These are phyloP conservation scores for Promerops cafer DNA, from an alignment of 2,113 vertebrate genomes.

Conservation along the genomic window DNA sequence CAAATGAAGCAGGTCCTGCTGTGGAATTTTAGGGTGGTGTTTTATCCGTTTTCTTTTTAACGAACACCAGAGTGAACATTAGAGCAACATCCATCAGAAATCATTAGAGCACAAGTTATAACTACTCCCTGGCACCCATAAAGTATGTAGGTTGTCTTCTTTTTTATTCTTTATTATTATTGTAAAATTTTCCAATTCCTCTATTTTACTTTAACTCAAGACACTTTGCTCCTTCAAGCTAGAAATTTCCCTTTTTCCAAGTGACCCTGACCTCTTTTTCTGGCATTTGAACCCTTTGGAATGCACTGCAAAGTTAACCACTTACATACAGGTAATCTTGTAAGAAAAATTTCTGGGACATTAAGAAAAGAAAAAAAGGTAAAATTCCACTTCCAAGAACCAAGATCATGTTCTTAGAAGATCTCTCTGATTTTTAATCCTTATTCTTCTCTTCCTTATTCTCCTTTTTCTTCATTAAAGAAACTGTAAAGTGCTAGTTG, in stretches of 20 bases:
- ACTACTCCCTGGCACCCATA: slow-evolving; percentile 13
- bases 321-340: background rate
- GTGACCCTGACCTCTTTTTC: background rate
- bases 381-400: background rate
- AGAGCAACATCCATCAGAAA: slow-evolving; percentile 35
- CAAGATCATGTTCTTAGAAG: background rate
- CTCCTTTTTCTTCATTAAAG: background rate
- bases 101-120: slow-evolving; percentile 25
- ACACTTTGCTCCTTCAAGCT: background rate
- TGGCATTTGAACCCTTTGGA: background rate
- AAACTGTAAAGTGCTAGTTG: background rate
- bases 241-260: slow-evolving; percentile 16
- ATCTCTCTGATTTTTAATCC: background rate
- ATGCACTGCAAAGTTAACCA: background rate
- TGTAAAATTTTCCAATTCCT: background rate
- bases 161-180: background rate
- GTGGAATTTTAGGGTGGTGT: slow-evolving; percentile 2
- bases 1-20: background rate
- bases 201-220: background rate
- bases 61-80: slow-evolving; percentile 3
- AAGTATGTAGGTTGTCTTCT: background rate
- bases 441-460: background rate
- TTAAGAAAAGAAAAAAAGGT: background rate
- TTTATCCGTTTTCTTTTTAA: background rate
- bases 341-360: background rate